Percentiles rank a stretch among this genome's conserved stretches.
These are phyloP conservation scores for Drosophila trichaetosa DNA, from an alignment of 2,888 invertebrate genomes.

Conservation along the genomic window DNA sequence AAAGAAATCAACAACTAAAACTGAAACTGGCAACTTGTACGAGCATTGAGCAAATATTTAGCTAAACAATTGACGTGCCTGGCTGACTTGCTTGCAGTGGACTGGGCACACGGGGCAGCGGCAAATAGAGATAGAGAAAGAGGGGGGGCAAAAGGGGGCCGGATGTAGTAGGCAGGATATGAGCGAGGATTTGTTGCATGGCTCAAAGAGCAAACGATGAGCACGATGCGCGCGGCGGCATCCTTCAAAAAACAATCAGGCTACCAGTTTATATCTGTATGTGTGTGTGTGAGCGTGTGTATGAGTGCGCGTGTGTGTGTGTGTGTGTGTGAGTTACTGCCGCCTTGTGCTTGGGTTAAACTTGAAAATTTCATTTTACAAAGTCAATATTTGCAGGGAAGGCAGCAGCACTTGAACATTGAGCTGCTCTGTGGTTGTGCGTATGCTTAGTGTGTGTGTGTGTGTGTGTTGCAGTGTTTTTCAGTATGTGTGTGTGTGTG, in stretches of 20 bases:
- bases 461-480: neutral
- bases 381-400: conserved; percentile 77
- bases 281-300: neutral
- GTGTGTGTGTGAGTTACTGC: conserved; percentile 22
- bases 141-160: neutral
- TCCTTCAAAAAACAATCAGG: conserved; percentile 60
- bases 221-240: conserved; percentile 50
- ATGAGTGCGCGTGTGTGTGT: neutral
- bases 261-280: conserved; percentile 24
- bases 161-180: conserved; percentile 62
- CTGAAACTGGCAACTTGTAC: conserved; percentile 76
- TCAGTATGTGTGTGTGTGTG: neutral
- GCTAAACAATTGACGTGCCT: conserved; percentile 77
- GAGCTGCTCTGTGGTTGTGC: conserved; percentile 51
- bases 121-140: neutral
- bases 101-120: neutral
- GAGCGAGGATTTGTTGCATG: conserved; percentile 72
- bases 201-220: conserved; percentile 49
- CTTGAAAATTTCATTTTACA: conserved; percentile 82
- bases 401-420: conserved; percentile 53
- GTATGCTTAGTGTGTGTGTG: conserved; percentile 25
- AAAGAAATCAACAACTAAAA: conserved; percentile 37
- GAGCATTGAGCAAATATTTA: conserved; percentile 75
- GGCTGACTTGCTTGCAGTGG: conserved; percentile 41
- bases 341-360: conserved; percentile 74